A percentile compares a stretch with the other conserved stretches of the same genome.
These are phyloP conservation scores for Zele albiditarsus DNA, from an alignment of 2,888 invertebrate species.

Conservation along the genomic window DNA sequence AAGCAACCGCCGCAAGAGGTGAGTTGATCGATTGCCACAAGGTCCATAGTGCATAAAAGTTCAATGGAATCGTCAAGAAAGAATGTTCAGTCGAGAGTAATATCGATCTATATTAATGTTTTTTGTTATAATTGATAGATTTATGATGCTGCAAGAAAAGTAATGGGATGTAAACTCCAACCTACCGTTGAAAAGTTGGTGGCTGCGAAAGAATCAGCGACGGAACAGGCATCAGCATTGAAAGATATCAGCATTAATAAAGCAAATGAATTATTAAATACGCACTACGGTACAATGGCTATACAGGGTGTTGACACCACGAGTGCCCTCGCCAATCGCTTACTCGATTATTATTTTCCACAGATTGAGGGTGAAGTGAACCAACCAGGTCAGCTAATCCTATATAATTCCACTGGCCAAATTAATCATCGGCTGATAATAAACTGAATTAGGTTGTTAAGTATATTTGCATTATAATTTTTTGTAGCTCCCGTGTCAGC, in stretches of 20 bases:
- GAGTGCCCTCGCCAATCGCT: constrained; percentile 80
- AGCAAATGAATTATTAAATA: constrained; percentile 82
- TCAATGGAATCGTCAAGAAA: background rate
- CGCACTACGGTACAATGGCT: constrained; percentile 81
- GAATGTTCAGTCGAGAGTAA: background rate
- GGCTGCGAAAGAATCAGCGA: constrained; percentile 75
- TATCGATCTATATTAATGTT: background rate
- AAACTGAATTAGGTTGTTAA: no score
- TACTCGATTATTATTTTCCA: constrained; percentile 85
- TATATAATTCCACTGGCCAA: background rate
- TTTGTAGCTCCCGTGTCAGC: constrained; percentile 78
- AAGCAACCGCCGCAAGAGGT: constrained; percentile 76
- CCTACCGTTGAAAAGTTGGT: constrained; percentile 70
- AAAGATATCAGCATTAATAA: constrained; percentile 83
- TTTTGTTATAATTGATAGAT: constrained; percentile 57
- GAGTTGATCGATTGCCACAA: constrained; percentile 43
- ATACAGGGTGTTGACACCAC: constrained; percentile 81
- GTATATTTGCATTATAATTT: constrained; percentile 15
- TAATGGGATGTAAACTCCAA: constrained; percentile 67
- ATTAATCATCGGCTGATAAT: background rate
- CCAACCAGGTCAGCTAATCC: constrained; percentile 71
- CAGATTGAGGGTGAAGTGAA: constrained; percentile 73
- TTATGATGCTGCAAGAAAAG: constrained; percentile 68
- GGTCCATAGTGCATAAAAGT: background rate
- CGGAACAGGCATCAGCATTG: constrained; percentile 79